Evolutionary conservation across 2,113 vertebrate species (phyloP).

Genomic region (Dendrocopos noguchii): DNA sequence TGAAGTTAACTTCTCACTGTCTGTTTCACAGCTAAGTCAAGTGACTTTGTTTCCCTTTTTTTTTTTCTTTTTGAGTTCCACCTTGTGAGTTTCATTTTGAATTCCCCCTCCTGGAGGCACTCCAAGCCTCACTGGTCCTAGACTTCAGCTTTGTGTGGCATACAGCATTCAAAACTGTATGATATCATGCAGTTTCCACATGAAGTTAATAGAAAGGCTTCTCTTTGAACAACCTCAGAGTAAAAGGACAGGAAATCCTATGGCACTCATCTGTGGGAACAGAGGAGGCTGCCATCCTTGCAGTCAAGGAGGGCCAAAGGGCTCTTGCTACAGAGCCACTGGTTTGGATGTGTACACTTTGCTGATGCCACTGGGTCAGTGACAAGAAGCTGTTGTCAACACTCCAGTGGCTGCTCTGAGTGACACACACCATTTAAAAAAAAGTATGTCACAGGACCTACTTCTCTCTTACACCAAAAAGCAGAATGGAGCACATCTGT

Average conservation of each 20-base stretch:
- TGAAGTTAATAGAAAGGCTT: background rate
- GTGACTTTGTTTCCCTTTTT: background rate
- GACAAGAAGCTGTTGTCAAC: background rate
- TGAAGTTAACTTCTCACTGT: background rate
- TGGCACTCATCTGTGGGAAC: background rate
- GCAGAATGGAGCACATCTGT: background rate
- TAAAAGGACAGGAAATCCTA: background rate
- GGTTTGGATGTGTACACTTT: background rate
- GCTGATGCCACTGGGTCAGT: rapidly evolving
- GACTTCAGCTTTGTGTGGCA: background rate
- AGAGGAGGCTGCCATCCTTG: background rate
- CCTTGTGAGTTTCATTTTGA: conserved; percentile 18
- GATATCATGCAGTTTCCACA: background rate
- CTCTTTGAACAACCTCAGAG: background rate
- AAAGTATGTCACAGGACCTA: background rate
- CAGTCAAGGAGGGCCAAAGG: background rate
- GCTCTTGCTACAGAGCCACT: background rate
- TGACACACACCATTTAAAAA: background rate
- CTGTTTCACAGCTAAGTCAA: background rate
- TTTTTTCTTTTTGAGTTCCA: background rate
- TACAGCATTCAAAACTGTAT: background rate
- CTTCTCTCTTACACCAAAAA: conserved; percentile 41
- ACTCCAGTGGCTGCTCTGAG: background rate
- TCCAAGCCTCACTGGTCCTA: background rate
- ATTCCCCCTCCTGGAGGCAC: background rate